phyloP scores from a whole-genome alignment of 2,113 vertebrate genomes.

The Chauna torquata region DNA sequence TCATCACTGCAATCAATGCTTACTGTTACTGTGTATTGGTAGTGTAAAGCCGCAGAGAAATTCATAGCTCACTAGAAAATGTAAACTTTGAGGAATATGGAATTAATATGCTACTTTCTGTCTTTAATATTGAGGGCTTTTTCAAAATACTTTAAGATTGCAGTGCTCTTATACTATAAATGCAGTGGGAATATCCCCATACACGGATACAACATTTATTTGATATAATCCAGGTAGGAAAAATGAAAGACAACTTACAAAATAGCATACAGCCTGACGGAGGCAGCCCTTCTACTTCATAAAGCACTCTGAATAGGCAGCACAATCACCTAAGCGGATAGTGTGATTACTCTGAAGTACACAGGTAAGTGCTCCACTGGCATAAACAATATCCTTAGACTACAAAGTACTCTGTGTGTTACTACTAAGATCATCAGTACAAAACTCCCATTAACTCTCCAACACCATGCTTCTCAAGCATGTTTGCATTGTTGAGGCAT shows the following conservation, averaged over 20 bases:
- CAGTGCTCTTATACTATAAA: background rate
- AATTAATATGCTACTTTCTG: background rate
- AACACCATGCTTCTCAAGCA: background rate
- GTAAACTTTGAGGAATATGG: background rate
- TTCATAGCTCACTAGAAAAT: background rate
- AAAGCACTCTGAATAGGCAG: background rate
- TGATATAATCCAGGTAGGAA: background rate
- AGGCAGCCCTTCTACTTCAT: constrained; percentile 1
- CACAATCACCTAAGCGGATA: background rate
- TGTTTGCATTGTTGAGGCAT: constrained; percentile 75
- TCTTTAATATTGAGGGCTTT: background rate
- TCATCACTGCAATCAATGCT: constrained; percentile 19
- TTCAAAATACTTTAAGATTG: background rate
- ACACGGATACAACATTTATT: background rate
- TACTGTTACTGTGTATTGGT: background rate
- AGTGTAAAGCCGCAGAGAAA: background rate
- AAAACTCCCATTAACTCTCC: background rate
- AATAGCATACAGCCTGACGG: background rate
- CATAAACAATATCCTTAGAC: background rate
- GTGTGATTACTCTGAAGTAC: background rate
- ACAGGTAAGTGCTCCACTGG: background rate
- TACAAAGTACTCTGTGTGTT: background rate
- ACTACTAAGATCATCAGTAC: background rate
- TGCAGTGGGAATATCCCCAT: background rate
- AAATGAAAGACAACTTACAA: background rate